Evolutionary conservation across 1,140 invertebrate species (phyloP).

Genomic region (Helicoverpa armigera): DNA sequence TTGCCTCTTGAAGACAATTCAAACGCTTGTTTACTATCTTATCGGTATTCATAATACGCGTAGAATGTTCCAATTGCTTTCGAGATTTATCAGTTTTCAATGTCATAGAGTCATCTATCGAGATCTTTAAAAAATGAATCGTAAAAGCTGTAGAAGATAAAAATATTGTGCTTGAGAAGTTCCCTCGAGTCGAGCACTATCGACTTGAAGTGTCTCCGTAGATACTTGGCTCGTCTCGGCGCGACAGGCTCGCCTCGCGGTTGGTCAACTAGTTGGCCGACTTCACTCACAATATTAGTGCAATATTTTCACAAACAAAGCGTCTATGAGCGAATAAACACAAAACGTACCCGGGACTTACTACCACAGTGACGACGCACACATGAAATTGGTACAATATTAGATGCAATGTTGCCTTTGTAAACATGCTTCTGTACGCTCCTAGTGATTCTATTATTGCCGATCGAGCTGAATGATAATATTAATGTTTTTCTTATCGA

Average conservation of each 20-base stretch:
- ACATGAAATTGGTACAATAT: constrained; percentile 37
- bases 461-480: constrained; percentile 1
- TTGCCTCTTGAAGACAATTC: too few species aligned
- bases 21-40: too few species aligned
- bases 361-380: background rate
- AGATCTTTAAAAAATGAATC: constrained; percentile 38
- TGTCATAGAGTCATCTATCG: constrained; percentile 5
- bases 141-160: constrained; percentile 55
- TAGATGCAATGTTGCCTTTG: constrained; percentile 35
- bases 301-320: constrained; percentile 31
- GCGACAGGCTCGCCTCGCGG: background rate
- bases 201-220: constrained; percentile 61
- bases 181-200: constrained; percentile 66
- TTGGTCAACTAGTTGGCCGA: constrained; percentile 1
- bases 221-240: constrained; percentile 50
- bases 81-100: background rate
- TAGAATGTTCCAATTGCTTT: too few species aligned
- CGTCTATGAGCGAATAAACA: constrained; percentile 15
- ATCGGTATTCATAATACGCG: too few species aligned
- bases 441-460: background rate
- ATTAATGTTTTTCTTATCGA: background rate
- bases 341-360: constrained; percentile 20
- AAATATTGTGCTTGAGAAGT: constrained; percentile 57
- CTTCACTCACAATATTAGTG: constrained; percentile 24
- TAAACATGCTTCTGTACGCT: background rate